Percentiles rank a stretch among this genome's conserved stretches.
Conservation (phyloP, 2,113 vertebrate genomes). For the Neoarius graeffei region DNA sequence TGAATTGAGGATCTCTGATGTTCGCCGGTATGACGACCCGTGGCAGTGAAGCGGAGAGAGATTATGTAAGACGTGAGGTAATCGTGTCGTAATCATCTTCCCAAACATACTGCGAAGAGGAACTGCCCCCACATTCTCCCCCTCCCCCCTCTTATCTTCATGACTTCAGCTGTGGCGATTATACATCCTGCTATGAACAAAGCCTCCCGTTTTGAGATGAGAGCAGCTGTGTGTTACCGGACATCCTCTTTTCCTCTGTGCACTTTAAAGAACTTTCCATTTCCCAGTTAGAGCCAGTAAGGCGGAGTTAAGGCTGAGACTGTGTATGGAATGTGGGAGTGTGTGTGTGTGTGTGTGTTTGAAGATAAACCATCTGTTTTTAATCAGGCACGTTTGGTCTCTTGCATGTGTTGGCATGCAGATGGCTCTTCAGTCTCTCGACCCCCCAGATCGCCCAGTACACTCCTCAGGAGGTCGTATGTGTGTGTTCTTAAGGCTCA, state of each 20-base stretch:
- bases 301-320: background rate
- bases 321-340: conserved; percentile 5
- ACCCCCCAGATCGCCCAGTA: conserved; percentile 42
- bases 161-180: background rate
- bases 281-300: background rate
- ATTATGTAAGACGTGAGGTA: conserved; percentile 38
- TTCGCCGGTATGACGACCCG: conserved; percentile 4
- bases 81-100: conserved; percentile 13
- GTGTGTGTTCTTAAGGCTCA: background rate
- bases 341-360: background rate
- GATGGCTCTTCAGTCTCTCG: conserved; percentile 50
- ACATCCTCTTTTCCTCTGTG: conserved; percentile 43
- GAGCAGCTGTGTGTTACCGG: conserved; percentile 31
- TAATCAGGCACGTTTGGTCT: conserved; percentile 47
- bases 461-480: conserved; percentile 5
- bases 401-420: conserved; percentile 53
- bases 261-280: conserved; percentile 39
- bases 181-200: conserved; percentile 43
- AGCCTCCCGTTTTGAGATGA: conserved; percentile 12
- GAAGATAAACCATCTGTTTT: conserved; percentile 30
- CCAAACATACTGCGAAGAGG: conserved; percentile 11
- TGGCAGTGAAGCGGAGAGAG: background rate
- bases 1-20: conserved; percentile 25
- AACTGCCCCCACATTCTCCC: background rate
- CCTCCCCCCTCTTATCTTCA: conserved; percentile 3